A percentile compares a stretch with the other conserved stretches of the same genome.
These are phyloP conservation scores for Drosophila mimica DNA, from an alignment of 2,888 invertebrate genomes.

Conservation along the genomic window DNA sequence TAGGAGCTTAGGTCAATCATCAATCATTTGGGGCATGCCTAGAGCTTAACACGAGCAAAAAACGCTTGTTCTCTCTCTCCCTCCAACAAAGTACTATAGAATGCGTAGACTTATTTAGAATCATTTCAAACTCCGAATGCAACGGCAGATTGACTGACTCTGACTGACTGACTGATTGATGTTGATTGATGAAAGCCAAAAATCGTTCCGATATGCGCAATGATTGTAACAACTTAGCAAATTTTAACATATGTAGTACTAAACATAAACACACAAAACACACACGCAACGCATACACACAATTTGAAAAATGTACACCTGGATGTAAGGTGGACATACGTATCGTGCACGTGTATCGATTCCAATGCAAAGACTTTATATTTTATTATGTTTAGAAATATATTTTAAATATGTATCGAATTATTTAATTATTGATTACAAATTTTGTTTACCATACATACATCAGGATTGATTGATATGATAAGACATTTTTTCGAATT, in stretches of 20 bases:
- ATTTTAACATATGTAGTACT: conserved; percentile 10
- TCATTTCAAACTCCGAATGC: conserved; percentile 19
- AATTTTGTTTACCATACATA: conserved; percentile 34
- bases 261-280: conserved; percentile 17
- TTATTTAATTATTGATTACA: conserved; percentile 41
- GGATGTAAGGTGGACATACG: conserved; percentile 14
- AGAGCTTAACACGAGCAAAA: conserved; percentile 70
- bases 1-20: conserved; percentile 46
- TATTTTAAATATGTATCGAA: conserved; percentile 34
- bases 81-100: conserved; percentile 53
- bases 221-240: conserved; percentile 43
- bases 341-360: conserved; percentile 43
- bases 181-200: conserved; percentile 36
- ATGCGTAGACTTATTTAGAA: conserved; percentile 50
- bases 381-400: conserved; percentile 56
- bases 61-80: conserved; percentile 61
- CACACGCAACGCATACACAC: conserved; percentile 15
- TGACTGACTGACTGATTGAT: conserved; percentile 40
- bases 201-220: conserved; percentile 27
- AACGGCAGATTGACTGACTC: conserved; percentile 31
- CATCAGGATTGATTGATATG: conserved; percentile 36
- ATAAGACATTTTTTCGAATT: conserved; percentile 56
- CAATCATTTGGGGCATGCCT: conserved; percentile 58
- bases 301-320: conserved; percentile 21
- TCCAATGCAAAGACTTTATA: conserved; percentile 74